Evolutionary conservation across 2,113 vertebrate genomes (phyloP).

Genomic region (Leptodactylus fuscus): DNA sequence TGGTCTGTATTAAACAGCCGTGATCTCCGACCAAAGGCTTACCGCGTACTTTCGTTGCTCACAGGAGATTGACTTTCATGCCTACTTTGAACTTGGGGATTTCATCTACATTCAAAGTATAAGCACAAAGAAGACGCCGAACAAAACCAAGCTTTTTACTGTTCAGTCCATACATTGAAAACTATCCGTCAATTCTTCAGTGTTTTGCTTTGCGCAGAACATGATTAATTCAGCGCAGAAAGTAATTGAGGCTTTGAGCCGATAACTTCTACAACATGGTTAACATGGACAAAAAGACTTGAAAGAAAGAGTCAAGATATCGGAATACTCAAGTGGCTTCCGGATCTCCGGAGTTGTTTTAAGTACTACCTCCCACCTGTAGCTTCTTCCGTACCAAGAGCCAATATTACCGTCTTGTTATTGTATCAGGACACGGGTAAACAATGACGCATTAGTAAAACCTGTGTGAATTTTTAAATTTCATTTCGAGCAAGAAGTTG

Average conservation of each 20-base stretch:
- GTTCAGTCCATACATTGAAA: not conserved
- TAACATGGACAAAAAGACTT: not conserved
- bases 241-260: not conserved
- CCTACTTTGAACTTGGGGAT: not conserved
- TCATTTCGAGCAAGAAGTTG: constrained; percentile 18
- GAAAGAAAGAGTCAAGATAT: not conserved
- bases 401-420: not conserved
- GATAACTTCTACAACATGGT: not conserved
- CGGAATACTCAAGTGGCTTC: not conserved
- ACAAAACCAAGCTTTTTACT: not conserved
- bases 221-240: not conserved
- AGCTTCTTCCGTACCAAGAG: not conserved
- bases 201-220: not conserved
- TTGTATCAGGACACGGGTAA: not conserved
- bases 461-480: constrained; percentile 7
- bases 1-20: not conserved
- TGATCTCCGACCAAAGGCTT: not conserved
- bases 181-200: not conserved
- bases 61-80: not conserved
- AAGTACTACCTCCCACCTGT: not conserved
- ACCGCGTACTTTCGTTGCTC: not conserved
- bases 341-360: not conserved
- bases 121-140: not conserved
- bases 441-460: constrained; percentile 30
- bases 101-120: not conserved